Percentiles rank a stretch among this genome's conserved stretches.
phyloP scores from a whole-genome alignment of 2,888 invertebrate species.

The Pristionchus mayeri region DNA sequence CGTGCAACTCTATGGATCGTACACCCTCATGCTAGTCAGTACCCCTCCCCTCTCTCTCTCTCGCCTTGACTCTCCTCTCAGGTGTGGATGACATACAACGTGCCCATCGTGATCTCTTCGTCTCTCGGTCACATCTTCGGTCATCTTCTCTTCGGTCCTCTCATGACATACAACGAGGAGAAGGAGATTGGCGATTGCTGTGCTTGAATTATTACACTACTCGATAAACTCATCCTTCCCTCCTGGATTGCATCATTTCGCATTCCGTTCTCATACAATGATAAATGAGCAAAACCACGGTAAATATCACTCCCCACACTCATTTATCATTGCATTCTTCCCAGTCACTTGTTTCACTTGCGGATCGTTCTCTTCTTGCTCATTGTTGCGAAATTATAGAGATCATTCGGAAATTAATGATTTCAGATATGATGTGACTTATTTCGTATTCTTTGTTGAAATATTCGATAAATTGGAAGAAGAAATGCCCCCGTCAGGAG shows the following conservation, averaged over 20 bases:
- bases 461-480: not conserved
- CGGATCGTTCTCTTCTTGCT: not conserved
- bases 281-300: not conserved
- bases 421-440: not conserved
- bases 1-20: constrained; percentile 63
- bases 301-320: not conserved
- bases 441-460: not conserved
- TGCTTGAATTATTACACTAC: constrained; percentile 44
- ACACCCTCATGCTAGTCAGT: constrained; percentile 69
- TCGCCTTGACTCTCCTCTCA: not conserved
- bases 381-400: not conserved
- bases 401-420: not conserved
- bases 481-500: not conserved
- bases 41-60: not conserved
- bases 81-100: constrained; percentile 72
- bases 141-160: constrained; percentile 66
- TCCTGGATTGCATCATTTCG: not conserved
- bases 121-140: constrained; percentile 68
- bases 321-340: not conserved
- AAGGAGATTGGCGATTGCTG: constrained; percentile 60
- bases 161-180: constrained; percentile 58
- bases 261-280: not conserved
- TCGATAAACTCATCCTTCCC: not conserved
- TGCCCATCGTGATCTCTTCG: constrained; percentile 60
- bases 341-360: not conserved